A percentile compares a stretch with the other conserved stretches of the same genome.
Conservation (phyloP, 2,888 invertebrate species). For the Lasioglossum marginatum region DNA sequence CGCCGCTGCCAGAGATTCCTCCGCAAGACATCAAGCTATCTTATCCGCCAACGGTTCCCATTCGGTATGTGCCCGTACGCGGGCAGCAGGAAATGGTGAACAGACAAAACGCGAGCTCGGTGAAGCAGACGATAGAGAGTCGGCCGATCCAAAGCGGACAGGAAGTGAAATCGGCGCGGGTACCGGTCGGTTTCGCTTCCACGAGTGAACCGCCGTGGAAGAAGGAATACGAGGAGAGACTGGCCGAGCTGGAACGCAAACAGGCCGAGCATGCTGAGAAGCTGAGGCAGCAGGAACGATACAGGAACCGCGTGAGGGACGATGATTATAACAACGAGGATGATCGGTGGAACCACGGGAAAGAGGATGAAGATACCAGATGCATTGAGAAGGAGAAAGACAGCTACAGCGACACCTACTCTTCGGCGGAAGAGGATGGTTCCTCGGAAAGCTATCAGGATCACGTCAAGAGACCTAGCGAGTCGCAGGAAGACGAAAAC, state of each 20-base stretch:
- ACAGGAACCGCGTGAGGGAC: slow-evolving; percentile 52
- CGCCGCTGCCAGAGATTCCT: slow-evolving; percentile 63
- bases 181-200: background rate
- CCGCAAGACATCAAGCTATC: slow-evolving; percentile 38
- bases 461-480: slow-evolving; percentile 4
- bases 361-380: slow-evolving; percentile 4
- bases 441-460: slow-evolving; percentile 55
- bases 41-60: slow-evolving; percentile 20
- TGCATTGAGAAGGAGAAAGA: slow-evolving; percentile 28
- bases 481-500: slow-evolving; percentile 7
- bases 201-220: slow-evolving; percentile 69
- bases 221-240: slow-evolving; percentile 69
- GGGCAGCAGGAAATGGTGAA: slow-evolving; percentile 60
- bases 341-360: slow-evolving; percentile 19
- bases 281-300: slow-evolving; percentile 66
- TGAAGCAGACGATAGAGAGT: slow-evolving; percentile 71
- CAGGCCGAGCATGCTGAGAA: slow-evolving; percentile 69
- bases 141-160: slow-evolving; percentile 69
- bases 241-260: slow-evolving; percentile 67
- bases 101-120: slow-evolving; percentile 68
- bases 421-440: slow-evolving; percentile 48
- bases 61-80: slow-evolving; percentile 22
- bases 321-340: slow-evolving; percentile 55
- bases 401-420: slow-evolving; percentile 38
- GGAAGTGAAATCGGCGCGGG: slow-evolving; percentile 58